Evolutionary conservation across 2,113 vertebrate species (phyloP).

Genomic region (Egretta garzetta): DNA sequence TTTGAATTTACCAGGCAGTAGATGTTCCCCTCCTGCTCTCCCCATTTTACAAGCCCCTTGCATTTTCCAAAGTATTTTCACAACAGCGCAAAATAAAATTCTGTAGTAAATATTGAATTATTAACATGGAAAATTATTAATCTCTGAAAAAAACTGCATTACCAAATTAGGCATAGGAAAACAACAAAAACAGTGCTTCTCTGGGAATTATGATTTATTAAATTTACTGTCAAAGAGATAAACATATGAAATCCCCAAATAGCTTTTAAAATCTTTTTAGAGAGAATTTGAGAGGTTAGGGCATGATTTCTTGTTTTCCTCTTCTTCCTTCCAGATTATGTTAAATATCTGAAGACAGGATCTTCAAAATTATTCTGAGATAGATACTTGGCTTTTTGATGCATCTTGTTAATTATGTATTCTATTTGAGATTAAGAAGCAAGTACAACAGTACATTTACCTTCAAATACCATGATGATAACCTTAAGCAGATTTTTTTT

Average conservation of each 20-base stretch:
- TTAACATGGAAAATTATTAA: background rate
- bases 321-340: background rate
- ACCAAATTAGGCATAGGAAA: background rate
- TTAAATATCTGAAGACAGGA: background rate
- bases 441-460: background rate
- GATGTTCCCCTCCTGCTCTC: no score
- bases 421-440: background rate
- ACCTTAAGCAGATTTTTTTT: background rate
- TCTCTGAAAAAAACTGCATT: background rate
- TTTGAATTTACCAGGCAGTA: background rate
- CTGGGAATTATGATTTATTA: background rate
- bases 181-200: accelerated
- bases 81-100: background rate
- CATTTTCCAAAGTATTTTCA: background rate
- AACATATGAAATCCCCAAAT: background rate
- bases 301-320: background rate
- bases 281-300: background rate
- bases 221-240: background rate
- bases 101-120: background rate
- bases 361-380: background rate
- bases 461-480: background rate
- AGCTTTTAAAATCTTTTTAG: background rate
- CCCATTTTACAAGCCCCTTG: background rate
- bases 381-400: background rate
- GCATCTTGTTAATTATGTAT: background rate